These are phyloP conservation scores for Ferdinandea cuprea DNA, from an alignment of 2,888 invertebrate genomes.

Conservation along the genomic window DNA sequence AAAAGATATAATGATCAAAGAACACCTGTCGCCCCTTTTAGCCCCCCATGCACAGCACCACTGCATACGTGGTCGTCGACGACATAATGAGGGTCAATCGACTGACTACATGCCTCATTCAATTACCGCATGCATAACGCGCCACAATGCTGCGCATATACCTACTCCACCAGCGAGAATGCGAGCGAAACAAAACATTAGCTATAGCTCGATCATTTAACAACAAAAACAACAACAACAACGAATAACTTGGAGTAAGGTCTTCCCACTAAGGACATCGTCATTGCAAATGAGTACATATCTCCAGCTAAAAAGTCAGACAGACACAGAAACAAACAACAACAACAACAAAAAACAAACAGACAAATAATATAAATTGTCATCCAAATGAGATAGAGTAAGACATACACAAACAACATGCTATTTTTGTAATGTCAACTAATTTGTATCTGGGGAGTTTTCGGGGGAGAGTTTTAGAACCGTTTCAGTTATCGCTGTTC, in stretches of 20 bases:
- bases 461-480: conserved; percentile 67
- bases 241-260: conserved; percentile 59
- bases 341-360: conserved; percentile 39
- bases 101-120: conserved; percentile 57
- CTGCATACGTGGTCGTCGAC: conserved; percentile 19
- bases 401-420: conserved; percentile 32
- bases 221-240: conserved; percentile 41
- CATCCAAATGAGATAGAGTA: conserved; percentile 50
- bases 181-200: conserved; percentile 54
- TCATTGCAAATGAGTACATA: conserved; percentile 75
- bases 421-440: conserved; percentile 32
- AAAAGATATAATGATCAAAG: not conserved
- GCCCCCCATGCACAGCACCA: conserved; percentile 9
- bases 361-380: conserved; percentile 26
- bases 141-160: conserved; percentile 26
- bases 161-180: not conserved
- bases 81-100: conserved; percentile 71
- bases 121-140: conserved; percentile 54
- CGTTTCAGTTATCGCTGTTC: conserved; percentile 72
- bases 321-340: conserved; percentile 45
- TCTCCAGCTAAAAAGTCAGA: conserved; percentile 50
- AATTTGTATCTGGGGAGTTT: conserved; percentile 70
- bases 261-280: conserved; percentile 74
- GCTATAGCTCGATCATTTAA: conserved; percentile 44
- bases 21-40: not conserved